Percentiles rank a stretch among this genome's conserved stretches.
These are phyloP conservation scores for Cotesia congregata DNA, from an alignment of 2,888 invertebrate species.

Conservation along the genomic window DNA sequence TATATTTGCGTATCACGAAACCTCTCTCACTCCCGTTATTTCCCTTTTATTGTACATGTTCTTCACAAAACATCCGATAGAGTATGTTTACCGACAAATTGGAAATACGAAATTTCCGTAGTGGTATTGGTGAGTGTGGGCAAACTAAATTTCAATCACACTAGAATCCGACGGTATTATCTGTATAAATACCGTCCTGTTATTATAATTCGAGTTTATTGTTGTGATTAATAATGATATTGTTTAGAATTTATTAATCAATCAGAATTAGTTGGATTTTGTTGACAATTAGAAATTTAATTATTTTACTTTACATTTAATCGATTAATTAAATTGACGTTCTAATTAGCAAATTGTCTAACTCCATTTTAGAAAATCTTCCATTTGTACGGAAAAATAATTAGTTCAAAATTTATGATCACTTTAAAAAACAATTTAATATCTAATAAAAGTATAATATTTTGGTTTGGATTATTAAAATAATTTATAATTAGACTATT, in stretches of 20 bases:
- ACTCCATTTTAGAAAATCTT: too few species aligned
- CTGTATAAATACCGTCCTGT: neutral
- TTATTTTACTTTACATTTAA: neutral
- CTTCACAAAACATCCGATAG: neutral
- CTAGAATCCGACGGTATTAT: neutral
- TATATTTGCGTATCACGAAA: conserved; percentile 20
- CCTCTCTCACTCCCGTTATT: neutral
- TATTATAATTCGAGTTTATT: neutral
- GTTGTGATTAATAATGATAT: neutral
- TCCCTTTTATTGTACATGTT: neutral
- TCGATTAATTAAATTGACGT: neutral
- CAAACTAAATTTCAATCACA: conserved; percentile 32
- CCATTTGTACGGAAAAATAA: too few species aligned
- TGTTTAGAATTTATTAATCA: neutral
- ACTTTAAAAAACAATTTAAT: too few species aligned
- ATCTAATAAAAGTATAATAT: too few species aligned
- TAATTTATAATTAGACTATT: too few species aligned
- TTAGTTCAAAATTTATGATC: too few species aligned
- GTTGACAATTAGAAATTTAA: neutral
- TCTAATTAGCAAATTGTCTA: too few species aligned
- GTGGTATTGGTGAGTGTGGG: neutral
- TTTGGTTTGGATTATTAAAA: too few species aligned
- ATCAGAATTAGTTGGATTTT: neutral
- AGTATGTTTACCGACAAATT: conserved; percentile 25
- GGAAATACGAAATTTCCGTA: conserved; percentile 34